A percentile compares a stretch with the other conserved stretches of the same genome.
Conservation (phyloP, 2,797 vertebrate genomes). For the Parauchenoglanis punctatus region DNA sequence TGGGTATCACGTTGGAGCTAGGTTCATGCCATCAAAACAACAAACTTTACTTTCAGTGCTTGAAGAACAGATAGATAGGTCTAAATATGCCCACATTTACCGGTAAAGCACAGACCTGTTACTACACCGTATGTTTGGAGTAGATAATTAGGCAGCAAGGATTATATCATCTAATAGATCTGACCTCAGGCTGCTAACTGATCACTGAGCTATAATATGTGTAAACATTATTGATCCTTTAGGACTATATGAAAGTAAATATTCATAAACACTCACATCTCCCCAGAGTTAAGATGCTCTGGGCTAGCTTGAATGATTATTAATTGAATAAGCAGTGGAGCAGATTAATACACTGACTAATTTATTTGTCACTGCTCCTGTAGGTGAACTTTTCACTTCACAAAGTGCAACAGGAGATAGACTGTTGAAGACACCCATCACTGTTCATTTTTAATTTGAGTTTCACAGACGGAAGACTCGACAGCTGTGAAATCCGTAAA, state of each 20-base stretch:
- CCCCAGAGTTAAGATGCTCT: not conserved
- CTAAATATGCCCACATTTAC: not conserved
- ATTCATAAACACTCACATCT: not conserved
- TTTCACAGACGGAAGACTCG: slow-evolving; percentile 11
- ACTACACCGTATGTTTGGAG: not conserved
- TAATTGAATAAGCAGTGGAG: slow-evolving; percentile 1
- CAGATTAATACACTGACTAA: slow-evolving; percentile 4
- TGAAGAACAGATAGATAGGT: too few relatives aligned
- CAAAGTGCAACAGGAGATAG: slow-evolving; percentile 20
- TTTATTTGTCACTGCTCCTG: slow-evolving; percentile 21
- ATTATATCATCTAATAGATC: not conserved
- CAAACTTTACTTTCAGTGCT: too few relatives aligned
- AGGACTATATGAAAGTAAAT: not conserved
- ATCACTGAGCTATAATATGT: not conserved
- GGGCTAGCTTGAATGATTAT: not conserved
- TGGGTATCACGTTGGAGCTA: too few relatives aligned
- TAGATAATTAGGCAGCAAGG: not conserved
- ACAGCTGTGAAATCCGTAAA: not conserved
- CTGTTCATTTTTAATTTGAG: not conserved
- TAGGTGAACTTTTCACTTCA: slow-evolving; percentile 23
- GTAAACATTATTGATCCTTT: not conserved
- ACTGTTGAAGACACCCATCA: slow-evolving; percentile 4
- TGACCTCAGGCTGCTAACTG: not conserved
- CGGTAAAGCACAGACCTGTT: not conserved
- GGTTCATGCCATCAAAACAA: too few relatives aligned